Evolutionary conservation across 2,797 vertebrate species (phyloP).

Genomic region (Remorina albescens): DNA sequence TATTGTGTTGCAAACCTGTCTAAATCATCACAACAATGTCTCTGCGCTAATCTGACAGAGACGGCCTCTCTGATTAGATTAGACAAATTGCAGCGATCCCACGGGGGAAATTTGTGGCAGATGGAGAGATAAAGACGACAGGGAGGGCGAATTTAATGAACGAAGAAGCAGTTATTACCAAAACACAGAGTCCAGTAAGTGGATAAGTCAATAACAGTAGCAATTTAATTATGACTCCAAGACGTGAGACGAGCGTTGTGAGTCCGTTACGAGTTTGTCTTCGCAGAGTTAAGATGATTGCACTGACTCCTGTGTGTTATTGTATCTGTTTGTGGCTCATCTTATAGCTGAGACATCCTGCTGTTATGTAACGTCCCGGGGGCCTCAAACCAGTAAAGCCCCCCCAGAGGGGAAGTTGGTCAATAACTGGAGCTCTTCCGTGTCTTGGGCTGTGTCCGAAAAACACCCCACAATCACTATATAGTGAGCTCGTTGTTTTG

Average conservation of each 20-base stretch:
- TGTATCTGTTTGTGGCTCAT: constrained; percentile 13
- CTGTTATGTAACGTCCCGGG: constrained; percentile 41
- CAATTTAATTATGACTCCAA: background rate
- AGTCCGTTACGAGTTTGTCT: background rate
- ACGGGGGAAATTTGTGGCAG: constrained; percentile 10
- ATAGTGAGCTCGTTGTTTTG: too few species aligned
- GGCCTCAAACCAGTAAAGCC: constrained; percentile 23
- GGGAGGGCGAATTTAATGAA: background rate
- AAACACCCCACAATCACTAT: too few species aligned
- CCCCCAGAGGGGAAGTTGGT: constrained; percentile 18
- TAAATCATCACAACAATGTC: constrained; percentile 14
- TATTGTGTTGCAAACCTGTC: constrained; percentile 20
- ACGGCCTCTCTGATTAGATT: constrained; percentile 35
- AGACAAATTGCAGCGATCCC: constrained; percentile 37
- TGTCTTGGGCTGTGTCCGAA: too few species aligned
- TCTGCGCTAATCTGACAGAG: constrained; percentile 42
- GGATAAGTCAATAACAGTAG: background rate
- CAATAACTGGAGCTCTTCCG: constrained; percentile 15
- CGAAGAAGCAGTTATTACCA: background rate
- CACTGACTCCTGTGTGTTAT: constrained; percentile 16
- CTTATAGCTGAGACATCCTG: constrained; percentile 30
- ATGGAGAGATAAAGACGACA: background rate
- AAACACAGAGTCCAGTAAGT: background rate
- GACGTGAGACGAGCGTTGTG: background rate
- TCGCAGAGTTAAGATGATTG: constrained; percentile 3